Conservation (phyloP, 2,113 vertebrate species). For the Potamarius usumacintae region DNA sequence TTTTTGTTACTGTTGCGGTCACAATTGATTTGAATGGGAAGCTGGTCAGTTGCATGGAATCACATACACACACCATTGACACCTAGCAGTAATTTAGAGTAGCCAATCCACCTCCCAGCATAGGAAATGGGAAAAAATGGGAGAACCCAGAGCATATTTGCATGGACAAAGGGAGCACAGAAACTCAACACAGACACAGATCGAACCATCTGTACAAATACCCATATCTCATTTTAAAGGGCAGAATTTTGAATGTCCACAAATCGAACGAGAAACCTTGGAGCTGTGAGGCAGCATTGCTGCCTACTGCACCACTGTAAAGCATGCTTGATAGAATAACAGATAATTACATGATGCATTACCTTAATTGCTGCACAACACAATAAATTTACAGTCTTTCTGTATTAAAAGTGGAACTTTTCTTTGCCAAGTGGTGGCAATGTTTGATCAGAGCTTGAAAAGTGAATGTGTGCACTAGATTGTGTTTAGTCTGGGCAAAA, state of each 20-base stretch:
- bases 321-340: background rate
- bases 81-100: background rate
- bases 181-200: background rate
- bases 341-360: background rate
- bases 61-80: background rate
- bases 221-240: conserved; percentile 24
- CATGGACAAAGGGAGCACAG: background rate
- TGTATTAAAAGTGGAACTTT: background rate
- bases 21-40: background rate
- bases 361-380: background rate
- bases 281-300: background rate
- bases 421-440: background rate
- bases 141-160: background rate
- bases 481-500: background rate
- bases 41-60: background rate
- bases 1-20: background rate
- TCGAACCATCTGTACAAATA: conserved; percentile 12
- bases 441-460: conserved; percentile 6
- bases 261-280: conserved; percentile 10
- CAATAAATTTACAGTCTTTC: background rate
- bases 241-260: conserved; percentile 18
- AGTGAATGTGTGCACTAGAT: conserved; percentile 7
- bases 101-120: background rate
- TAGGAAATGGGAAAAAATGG: background rate
- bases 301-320: background rate